Conservation (phyloP, 1,140 invertebrate species). For the Apis dorsata region DNA sequence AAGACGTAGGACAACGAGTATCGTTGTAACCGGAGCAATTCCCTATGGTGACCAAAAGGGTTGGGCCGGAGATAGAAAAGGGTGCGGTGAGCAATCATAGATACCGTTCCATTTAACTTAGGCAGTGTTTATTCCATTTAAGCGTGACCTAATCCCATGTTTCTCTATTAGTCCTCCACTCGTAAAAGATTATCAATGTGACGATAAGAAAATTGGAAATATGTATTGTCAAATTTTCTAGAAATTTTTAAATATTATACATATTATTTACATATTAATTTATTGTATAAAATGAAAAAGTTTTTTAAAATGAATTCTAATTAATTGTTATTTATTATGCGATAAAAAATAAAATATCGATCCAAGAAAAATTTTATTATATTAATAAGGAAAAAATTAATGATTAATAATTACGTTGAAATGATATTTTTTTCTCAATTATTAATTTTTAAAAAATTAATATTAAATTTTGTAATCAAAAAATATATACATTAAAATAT, state of each 20-base stretch:
- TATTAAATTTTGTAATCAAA: too few relatives aligned
- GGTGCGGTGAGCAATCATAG: constrained; percentile 64
- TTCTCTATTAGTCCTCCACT: constrained; percentile 56
- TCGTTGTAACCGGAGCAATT: constrained; percentile 52
- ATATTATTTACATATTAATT: too few relatives aligned
- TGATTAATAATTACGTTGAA: not conserved
- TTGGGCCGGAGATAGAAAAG: constrained; percentile 66
- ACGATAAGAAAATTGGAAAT: constrained; percentile 28
- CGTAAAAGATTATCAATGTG: constrained; percentile 39
- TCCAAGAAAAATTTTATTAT: too few relatives aligned
- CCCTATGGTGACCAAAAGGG: constrained; percentile 61
- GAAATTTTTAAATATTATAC: not conserved
- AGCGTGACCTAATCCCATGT: constrained; percentile 60
- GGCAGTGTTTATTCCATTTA: constrained; percentile 64
- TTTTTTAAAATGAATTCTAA: not conserved
- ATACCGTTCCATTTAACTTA: constrained; percentile 69
- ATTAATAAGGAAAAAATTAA: not conserved
- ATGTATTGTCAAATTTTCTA: constrained; percentile 2
- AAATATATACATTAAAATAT: too few relatives aligned
- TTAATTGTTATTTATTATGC: too few relatives aligned
- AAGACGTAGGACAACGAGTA: constrained; percentile 35
- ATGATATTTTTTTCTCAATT: too few relatives aligned
- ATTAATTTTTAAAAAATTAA: too few relatives aligned
- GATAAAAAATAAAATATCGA: too few relatives aligned
- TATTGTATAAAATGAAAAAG: not conserved